Conservation (phyloP, 2,113 vertebrate genomes). For the Vulpes lagopus region DNA sequence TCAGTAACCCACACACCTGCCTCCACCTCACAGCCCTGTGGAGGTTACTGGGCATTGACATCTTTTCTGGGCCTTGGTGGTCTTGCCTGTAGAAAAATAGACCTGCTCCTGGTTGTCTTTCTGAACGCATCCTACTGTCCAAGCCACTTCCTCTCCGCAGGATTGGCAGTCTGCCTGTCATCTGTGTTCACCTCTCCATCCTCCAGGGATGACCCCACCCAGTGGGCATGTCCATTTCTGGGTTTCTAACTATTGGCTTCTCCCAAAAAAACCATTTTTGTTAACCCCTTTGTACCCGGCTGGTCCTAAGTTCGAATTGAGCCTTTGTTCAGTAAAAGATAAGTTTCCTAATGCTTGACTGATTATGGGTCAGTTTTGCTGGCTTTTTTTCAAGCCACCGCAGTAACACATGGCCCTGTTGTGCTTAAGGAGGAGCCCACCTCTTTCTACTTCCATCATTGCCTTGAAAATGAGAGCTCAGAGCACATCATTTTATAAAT, state of each 20-base stretch:
- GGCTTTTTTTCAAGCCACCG: background rate
- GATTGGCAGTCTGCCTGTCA: background rate
- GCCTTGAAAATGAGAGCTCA: constrained; percentile 13
- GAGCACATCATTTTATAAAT: background rate
- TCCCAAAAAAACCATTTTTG: background rate
- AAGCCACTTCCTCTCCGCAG: background rate
- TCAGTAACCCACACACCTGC: background rate
- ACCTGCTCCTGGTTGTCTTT: background rate
- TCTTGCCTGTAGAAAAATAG: background rate
- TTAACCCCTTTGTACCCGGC: background rate
- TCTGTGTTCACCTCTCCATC: accelerated
- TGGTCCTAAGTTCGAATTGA: background rate
- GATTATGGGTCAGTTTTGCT: background rate
- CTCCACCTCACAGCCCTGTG: background rate
- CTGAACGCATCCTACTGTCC: background rate
- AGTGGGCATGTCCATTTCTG: no score
- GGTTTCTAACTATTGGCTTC: background rate
- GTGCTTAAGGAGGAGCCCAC: background rate
- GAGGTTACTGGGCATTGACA: accelerated
- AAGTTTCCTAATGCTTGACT: background rate
- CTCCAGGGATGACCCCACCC: background rate
- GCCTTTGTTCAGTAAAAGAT: background rate
- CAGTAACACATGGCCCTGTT: background rate
- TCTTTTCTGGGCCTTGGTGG: background rate
- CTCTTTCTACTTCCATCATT: background rate